phyloP scores from a whole-genome alignment of 37 sponge, comb jelly and placozoan genomes.

The Cliona cf. orientalis region DNA sequence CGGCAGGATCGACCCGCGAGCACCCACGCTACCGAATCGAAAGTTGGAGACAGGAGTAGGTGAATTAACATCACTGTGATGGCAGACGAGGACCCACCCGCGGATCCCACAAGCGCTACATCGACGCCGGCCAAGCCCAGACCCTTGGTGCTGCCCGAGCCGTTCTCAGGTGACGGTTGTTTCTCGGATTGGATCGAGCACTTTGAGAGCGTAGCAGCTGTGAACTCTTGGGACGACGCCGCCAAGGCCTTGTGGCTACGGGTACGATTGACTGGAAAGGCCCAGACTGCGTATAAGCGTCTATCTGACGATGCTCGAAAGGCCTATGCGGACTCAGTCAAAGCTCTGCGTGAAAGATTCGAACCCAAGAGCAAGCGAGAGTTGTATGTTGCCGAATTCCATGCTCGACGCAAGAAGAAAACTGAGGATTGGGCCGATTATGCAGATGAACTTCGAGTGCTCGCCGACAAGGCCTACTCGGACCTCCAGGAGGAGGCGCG shows the following conservation, averaged over 20 bases:
- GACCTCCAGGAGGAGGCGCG: constrained; percentile 14
- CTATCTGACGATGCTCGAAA: constrained; percentile 19
- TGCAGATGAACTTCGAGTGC: constrained; percentile 13
- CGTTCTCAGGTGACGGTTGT: not conserved
- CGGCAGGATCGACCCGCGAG: too few relatives aligned
- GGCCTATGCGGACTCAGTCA: not conserved
- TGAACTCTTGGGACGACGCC: constrained; percentile 24
- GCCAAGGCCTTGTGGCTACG: constrained; percentile 24
- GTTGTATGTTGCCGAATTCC: constrained; percentile 41
- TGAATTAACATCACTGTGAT: too few relatives aligned
- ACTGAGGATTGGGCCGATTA: constrained; percentile 37
- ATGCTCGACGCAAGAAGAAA: constrained; percentile 20
- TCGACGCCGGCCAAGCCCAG: too few relatives aligned
- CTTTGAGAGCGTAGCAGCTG: constrained; percentile 26
- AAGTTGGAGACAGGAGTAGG: too few relatives aligned
- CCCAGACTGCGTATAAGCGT: not conserved
- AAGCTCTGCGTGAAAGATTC: constrained; percentile 11
- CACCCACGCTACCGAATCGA: too few relatives aligned
- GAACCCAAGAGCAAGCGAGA: constrained; percentile 30
- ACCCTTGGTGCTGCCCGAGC: constrained; percentile 4
- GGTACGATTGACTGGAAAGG: constrained; percentile 31
- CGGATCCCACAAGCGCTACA: too few relatives aligned
- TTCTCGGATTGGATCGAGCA: constrained; percentile 28
- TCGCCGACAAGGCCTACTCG: constrained; percentile 41
- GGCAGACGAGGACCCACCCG: too few relatives aligned